Base-by-base conservation (phyloP, 2,888 invertebrate genomes). In the Lobophora halterata region DNA sequence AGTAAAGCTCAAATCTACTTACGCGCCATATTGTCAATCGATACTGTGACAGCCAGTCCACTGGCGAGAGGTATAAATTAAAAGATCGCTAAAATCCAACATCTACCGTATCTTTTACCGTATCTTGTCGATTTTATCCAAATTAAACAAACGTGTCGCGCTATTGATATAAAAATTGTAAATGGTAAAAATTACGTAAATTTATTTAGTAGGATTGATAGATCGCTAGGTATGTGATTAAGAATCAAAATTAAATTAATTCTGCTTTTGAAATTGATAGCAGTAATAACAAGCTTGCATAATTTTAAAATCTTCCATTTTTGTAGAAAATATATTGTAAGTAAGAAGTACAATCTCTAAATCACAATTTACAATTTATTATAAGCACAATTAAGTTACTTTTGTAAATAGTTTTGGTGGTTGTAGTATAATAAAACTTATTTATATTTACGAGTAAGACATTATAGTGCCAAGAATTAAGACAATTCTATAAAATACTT, bases 391-490 rank as follows among this genome's bases (percentile, higher is more conserved):
- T 27, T 46, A 24, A 12, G 38, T 48, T 43, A 11, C 6, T 43
- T 48, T 34, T 47, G 36, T 41, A 41, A 40, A 47, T 41, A 39
- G 10, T 38, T 38, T 43, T 40, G 42, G 30, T 40, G 47, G 36
- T 34, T 37, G 35, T 44, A 39, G 40, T 27, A 17, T 25, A 28
- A 27, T 20, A 19, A 20, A 30, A 39, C 26, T 36, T 32, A 20
- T 20, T n/a, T n/a, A n/a, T n/a, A n/a, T n/a, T n/a, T n/a, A n/a
- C n/a, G n/a, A n/a, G n/a, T n/a, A n/a, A n/a, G n/a, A n/a, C 26
- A 31, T 35, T 13, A 21, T 58, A 61, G 65, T 66, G 67, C 65
- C 67, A 67, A 65, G 46, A 25, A 40, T 36, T 39, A 34, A 32
- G 30, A 24, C 21, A 35, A 39, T 32, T 34, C 10, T 32, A 20